phyloP scores from a whole-genome alignment of 2,113 vertebrate genomes.

The Vulpes lagopus region DNA sequence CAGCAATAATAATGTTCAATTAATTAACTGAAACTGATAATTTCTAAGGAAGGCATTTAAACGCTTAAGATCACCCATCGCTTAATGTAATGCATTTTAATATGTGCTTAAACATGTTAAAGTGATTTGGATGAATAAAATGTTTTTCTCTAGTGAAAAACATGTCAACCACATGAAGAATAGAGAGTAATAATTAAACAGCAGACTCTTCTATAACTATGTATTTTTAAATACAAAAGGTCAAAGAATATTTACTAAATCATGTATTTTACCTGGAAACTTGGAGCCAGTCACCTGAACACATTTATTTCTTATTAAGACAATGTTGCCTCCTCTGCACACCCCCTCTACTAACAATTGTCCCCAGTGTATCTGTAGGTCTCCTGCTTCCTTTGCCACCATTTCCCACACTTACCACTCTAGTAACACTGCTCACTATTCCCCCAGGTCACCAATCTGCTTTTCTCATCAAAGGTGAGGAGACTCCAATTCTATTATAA shows the following conservation, averaged over 20 bases:
- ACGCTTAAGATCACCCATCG: not conserved
- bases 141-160: conserved; percentile 6
- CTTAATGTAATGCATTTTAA: not conserved
- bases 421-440: not conserved
- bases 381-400: not conserved
- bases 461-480: not conserved
- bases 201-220: not conserved
- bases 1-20: not conserved
- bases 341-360: not conserved
- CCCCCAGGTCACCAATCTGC: not conserved
- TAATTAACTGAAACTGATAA: conserved; percentile 2
- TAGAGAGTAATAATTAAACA: not conserved
- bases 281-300: not conserved
- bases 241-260: not conserved
- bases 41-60: not conserved
- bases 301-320: not conserved
- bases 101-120: not conserved
- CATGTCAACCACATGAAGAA: not conserved
- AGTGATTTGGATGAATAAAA: not conserved
- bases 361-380: not conserved
- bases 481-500: not conserved
- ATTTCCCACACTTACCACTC: not conserved
- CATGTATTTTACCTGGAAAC: not conserved
- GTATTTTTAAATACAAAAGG: conserved; percentile 9
- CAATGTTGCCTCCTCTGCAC: not conserved